Percentiles rank a stretch among this genome's conserved stretches.
Evolutionary conservation across 1,140 invertebrate species (phyloP).

Genomic region (Paramacrobiotus metropolitanus): DNA sequence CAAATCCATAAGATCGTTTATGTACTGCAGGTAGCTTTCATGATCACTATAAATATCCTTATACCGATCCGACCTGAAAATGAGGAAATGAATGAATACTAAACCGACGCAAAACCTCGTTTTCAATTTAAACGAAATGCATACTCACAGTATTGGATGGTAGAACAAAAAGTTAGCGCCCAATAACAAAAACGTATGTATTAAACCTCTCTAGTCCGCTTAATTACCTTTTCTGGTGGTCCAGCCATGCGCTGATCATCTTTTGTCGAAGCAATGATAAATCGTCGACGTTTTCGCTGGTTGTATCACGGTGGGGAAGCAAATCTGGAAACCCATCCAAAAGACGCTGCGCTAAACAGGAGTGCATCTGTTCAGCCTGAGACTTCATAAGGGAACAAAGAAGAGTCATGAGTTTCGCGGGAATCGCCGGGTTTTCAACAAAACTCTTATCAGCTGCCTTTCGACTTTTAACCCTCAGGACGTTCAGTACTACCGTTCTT

Average conservation of each 20-base stretch:
- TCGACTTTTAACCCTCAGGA: slow-evolving; percentile 38
- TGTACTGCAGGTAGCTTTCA: slow-evolving; percentile 86
- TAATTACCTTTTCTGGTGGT: slow-evolving; percentile 23
- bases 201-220: neutral
- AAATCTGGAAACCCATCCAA: slow-evolving; percentile 1
- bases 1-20: slow-evolving; percentile 83
- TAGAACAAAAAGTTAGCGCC: no score
- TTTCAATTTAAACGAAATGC: no score
- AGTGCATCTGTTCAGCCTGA: slow-evolving; percentile 3
- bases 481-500: slow-evolving; percentile 83
- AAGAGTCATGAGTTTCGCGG: slow-evolving; percentile 5
- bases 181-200: no score
- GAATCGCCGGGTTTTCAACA: neutral
- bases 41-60: slow-evolving; percentile 89
- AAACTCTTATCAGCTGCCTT: neutral
- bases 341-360: neutral
- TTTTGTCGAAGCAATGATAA: slow-evolving; percentile 21
- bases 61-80: slow-evolving; percentile 47
- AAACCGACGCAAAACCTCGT: no score
- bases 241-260: neutral
- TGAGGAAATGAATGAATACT: no score
- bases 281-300: slow-evolving; percentile 2
- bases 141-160: no score
- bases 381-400: neutral
- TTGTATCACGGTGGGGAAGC: neutral